Evolutionary conservation across 2,113 vertebrate genomes (phyloP).

Genomic region (Pogonocichla stellata): DNA sequence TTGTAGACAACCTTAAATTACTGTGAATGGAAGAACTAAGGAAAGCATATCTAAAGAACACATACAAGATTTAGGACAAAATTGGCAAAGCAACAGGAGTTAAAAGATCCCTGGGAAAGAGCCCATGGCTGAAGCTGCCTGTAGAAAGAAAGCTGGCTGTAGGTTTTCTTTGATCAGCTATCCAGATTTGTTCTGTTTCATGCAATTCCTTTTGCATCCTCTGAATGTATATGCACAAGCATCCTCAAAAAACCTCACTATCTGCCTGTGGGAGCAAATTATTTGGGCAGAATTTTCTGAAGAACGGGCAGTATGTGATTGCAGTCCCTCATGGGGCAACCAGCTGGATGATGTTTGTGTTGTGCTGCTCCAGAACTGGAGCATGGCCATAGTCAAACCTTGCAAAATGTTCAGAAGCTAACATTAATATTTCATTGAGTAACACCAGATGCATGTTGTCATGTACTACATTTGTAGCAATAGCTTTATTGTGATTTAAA

Average conservation of each 20-base stretch:
- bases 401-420: background rate
- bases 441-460: background rate
- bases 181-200: background rate
- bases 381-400: background rate
- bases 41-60: background rate
- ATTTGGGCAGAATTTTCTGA: background rate
- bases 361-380: background rate
- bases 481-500: background rate
- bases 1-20: background rate
- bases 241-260: background rate
- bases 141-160: background rate
- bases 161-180: background rate
- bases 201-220: background rate
- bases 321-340: background rate
- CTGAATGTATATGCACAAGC: background rate
- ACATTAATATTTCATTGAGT: background rate
- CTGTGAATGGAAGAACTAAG: background rate
- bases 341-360: background rate
- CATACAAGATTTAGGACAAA: background rate
- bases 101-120: background rate
- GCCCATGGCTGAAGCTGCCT: background rate
- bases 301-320: rapidly evolving
- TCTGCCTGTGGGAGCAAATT: rapidly evolving
- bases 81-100: background rate
- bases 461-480: background rate